phyloP scores from a whole-genome alignment of 1,140 invertebrate genomes.

The Drosophila quadrilineata region DNA sequence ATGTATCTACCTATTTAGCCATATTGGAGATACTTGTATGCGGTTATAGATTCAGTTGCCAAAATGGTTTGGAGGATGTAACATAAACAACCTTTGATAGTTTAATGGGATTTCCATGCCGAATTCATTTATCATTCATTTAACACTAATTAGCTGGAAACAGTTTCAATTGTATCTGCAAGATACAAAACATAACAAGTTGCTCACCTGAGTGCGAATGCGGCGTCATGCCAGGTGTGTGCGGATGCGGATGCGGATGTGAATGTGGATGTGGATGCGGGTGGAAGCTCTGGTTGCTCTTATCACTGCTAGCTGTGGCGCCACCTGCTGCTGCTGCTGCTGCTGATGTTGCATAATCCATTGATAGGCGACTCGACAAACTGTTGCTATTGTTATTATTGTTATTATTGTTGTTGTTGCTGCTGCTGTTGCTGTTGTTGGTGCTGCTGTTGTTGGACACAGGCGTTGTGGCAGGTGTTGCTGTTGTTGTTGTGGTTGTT shows the following conservation, averaged over 20 bases:
- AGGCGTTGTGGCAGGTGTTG: conserved; percentile 39
- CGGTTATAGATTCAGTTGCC: too few relatives aligned
- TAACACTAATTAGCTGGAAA: conserved; percentile 11
- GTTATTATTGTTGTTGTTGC: conserved; percentile 24
- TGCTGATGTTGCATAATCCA: conserved; percentile 56
- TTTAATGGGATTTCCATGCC: conserved; percentile 47
- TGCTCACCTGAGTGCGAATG: conserved; percentile 73
- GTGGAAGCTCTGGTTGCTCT: conserved; percentile 62
- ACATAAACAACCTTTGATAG: conserved; percentile 57
- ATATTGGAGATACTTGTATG: too few relatives aligned
- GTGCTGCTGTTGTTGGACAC: conserved; percentile 81
- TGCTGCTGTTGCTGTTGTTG: conserved; percentile 49
- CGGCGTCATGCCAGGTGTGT: conserved; percentile 45
- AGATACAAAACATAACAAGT: background rate
- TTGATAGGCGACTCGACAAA: conserved; percentile 51
- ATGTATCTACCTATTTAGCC: conserved; percentile 19
- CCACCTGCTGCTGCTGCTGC: too few relatives aligned
- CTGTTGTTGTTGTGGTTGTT: conserved; percentile 25
- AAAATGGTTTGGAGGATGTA: conserved; percentile 50
- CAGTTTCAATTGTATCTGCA: conserved; percentile 15
- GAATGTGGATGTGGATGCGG: too few relatives aligned
- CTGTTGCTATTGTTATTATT: conserved; percentile 39
- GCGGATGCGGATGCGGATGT: too few relatives aligned
- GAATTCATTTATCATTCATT: conserved; percentile 17
- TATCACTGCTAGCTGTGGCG: conserved; percentile 66